Evolutionary conservation across 2,797 vertebrate genomes (phyloP).

Genomic region (Artibeus lituratus): DNA sequence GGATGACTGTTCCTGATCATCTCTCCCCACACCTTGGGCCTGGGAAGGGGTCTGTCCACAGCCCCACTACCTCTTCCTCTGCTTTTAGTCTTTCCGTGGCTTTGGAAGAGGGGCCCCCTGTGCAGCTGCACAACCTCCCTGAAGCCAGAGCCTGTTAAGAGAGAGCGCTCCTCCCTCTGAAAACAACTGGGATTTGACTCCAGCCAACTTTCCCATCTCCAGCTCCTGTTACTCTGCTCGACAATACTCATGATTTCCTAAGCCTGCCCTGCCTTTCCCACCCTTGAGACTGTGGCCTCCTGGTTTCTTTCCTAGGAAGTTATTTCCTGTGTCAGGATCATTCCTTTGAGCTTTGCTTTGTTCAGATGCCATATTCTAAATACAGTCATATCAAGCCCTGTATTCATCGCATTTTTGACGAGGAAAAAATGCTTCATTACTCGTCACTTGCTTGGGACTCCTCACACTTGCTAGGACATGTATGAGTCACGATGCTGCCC

Average conservation of each 20-base stretch:
- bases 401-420: no score
- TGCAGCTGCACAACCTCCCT: neutral
- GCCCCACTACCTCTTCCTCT: neutral
- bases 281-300: neutral
- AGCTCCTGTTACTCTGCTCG: neutral
- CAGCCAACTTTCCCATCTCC: neutral
- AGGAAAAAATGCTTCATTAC: no score
- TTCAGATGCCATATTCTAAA: neutral
- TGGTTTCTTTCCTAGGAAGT: neutral
- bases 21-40: neutral
- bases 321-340: neutral
- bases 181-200: neutral
- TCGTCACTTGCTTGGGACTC: no score
- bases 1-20: neutral
- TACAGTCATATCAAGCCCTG: neutral
- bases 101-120: neutral
- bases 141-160: neutral
- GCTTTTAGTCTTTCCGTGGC: neutral
- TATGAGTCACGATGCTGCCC: no score
- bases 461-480: no score
- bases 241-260: neutral
- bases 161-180: neutral
- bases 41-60: neutral
- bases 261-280: neutral
- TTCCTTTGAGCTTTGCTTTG: neutral